phyloP scores from a whole-genome alignment of 2,797 vertebrate genomes.

The Pygocentrus nattereri region DNA sequence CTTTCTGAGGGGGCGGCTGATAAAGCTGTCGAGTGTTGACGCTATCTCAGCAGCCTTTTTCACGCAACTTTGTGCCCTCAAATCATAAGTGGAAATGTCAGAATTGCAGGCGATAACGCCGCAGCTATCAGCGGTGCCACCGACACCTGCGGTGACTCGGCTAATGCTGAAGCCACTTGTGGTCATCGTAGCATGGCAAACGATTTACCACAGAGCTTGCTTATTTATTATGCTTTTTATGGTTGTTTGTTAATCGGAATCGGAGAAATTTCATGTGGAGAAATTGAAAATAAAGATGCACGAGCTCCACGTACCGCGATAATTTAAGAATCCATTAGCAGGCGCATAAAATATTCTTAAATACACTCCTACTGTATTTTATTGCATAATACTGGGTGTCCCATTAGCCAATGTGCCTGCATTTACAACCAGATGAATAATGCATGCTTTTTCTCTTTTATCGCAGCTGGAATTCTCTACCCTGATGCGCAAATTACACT shows the following conservation, averaged over 20 bases:
- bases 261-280: neutral
- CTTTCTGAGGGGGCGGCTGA: constrained; percentile 39
- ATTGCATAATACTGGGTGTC: constrained; percentile 69
- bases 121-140: constrained; percentile 18
- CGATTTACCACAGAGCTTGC: neutral
- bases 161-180: constrained; percentile 33
- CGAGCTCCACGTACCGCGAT: constrained; percentile 25
- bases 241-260: neutral
- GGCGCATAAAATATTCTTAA: constrained; percentile 63
- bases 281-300: constrained; percentile 53
- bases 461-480: constrained; percentile 70
- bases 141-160: constrained; percentile 33
- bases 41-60: constrained; percentile 30
- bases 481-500: constrained; percentile 72
- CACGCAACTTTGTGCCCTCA: constrained; percentile 33
- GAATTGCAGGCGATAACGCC: constrained; percentile 16
- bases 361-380: constrained; percentile 68
- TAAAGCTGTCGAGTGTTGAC: neutral
- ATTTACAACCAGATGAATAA: constrained; percentile 78
- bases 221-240: constrained; percentile 11
- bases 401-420: constrained; percentile 70
- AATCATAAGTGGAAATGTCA: constrained; percentile 26
- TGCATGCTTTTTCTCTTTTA: constrained; percentile 72
- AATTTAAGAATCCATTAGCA: constrained; percentile 57
- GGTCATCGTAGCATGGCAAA: constrained; percentile 34